phyloP scores from a whole-genome alignment of 1,140 invertebrate genomes.

The Zaprionus lachaisei region DNA sequence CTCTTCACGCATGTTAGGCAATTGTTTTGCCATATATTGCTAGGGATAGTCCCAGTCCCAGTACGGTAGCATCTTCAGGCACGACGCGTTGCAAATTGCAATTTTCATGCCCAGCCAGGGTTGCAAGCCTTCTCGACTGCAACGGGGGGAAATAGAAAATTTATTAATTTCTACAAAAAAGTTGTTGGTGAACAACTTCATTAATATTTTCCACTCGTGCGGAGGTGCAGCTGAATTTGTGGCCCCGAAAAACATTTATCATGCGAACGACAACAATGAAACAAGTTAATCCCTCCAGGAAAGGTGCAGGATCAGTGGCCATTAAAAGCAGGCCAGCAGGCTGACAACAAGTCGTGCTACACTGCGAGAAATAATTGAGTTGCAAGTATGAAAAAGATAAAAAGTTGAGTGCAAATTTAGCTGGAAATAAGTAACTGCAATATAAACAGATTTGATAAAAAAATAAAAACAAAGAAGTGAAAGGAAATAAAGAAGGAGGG shows the following conservation, averaged over 20 bases:
- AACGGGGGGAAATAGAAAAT: slow-evolving; percentile 22
- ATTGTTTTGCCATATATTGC: slow-evolving; percentile 30
- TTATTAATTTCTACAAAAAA: slow-evolving; percentile 35
- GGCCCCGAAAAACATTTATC: slow-evolving; percentile 59
- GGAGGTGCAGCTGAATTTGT: slow-evolving; percentile 57
- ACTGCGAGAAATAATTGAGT: neutral
- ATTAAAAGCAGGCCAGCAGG: slow-evolving; percentile 22
- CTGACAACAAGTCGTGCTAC: neutral
- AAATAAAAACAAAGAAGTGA: no score
- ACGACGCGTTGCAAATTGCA: slow-evolving; percentile 67
- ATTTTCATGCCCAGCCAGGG: slow-evolving; percentile 67
- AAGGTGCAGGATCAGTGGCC: slow-evolving; percentile 59
- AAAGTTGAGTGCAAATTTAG: no score
- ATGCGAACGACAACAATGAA: slow-evolving; percentile 53
- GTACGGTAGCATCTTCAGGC: slow-evolving; percentile 41
- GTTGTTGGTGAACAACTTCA: slow-evolving; percentile 57
- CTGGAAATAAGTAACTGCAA: neutral
- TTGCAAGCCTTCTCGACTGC: neutral
- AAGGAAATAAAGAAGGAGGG: no score
- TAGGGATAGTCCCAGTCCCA: neutral
- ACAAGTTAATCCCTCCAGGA: slow-evolving; percentile 69
- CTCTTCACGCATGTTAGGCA: slow-evolving; percentile 71
- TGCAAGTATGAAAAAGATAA: neutral
- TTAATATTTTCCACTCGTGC: slow-evolving; percentile 58
- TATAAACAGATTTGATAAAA: no score